Conservation (phyloP, 2,113 vertebrate species). For the Chaetura pelagica region DNA sequence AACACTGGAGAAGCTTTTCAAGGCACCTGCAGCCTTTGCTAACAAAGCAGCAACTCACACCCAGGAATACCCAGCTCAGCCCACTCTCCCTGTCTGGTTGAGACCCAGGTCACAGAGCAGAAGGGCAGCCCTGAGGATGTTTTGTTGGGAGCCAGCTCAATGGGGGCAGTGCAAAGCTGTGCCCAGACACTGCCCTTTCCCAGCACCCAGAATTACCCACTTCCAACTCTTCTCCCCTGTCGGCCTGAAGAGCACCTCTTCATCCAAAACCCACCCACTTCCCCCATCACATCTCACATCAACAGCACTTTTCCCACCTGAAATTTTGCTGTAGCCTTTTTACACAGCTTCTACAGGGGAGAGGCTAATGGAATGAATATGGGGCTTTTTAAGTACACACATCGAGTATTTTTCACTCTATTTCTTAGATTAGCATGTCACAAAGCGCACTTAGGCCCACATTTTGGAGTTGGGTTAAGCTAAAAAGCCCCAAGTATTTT, state of each 20-base stretch:
- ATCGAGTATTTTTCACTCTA: rapidly evolving
- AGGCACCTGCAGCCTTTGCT: neutral
- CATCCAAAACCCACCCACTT: rapidly evolving
- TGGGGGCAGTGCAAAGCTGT: neutral
- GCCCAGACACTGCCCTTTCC: neutral
- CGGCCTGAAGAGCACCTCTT: neutral
- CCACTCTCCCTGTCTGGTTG: rapidly evolving
- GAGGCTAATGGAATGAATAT: neutral
- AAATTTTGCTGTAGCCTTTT: neutral
- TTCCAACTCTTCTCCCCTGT: neutral
- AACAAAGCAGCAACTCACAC: neutral
- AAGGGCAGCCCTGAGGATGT: neutral
- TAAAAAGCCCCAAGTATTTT: neutral
- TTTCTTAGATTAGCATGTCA: neutral
- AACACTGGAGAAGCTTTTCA: rapidly evolving
- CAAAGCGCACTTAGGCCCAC: rapidly evolving
- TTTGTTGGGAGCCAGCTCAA: rapidly evolving
- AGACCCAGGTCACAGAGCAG: rapidly evolving
- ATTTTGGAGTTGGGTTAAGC: neutral
- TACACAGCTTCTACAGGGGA: rapidly evolving
- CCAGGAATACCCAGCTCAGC: neutral
- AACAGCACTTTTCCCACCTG: neutral
- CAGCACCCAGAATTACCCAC: neutral
- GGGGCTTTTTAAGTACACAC: neutral
- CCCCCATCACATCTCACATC: rapidly evolving